phyloP scores from a whole-genome alignment of 2,888 invertebrate species.

The Rhagonycha fulva region DNA sequence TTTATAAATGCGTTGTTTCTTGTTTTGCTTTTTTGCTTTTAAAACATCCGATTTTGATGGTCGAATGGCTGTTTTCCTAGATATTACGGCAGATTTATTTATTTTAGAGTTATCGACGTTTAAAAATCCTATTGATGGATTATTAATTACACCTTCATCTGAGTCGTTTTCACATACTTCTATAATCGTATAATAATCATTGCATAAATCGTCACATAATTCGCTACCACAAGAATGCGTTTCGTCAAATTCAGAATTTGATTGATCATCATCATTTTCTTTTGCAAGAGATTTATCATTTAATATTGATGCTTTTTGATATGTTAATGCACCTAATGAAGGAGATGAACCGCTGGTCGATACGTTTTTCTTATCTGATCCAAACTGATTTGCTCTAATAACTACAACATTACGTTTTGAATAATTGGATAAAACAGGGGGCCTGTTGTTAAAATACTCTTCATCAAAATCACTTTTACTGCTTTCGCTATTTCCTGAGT shows the following conservation, averaged over 20 bases:
- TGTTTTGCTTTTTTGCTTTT: not conserved
- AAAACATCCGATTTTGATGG: not conserved
- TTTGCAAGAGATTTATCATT: no score
- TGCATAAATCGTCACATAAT: no score
- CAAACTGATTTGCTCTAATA: not conserved
- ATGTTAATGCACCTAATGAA: no score
- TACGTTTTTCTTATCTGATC: not conserved
- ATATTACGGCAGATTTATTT: not conserved
- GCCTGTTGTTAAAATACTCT: not conserved
- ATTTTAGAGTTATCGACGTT: not conserved
- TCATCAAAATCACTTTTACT: not conserved
- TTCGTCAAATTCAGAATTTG: no score
- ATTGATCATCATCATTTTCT: no score
- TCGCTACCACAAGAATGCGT: no score
- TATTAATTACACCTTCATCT: no score
- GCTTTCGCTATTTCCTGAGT: not conserved
- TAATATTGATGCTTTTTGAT: no score
- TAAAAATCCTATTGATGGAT: no score
- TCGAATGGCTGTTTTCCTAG: not conserved
- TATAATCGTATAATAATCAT: no score
- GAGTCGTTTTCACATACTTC: no score
- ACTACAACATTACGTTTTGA: not conserved
- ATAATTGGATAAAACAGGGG: not conserved
- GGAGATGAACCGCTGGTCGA: not conserved
- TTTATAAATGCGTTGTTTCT: not conserved